Percentiles rank a stretch among this genome's conserved stretches.
phyloP scores from a whole-genome alignment of 2,888 invertebrate genomes.

The Diarsia brunnea region DNA sequence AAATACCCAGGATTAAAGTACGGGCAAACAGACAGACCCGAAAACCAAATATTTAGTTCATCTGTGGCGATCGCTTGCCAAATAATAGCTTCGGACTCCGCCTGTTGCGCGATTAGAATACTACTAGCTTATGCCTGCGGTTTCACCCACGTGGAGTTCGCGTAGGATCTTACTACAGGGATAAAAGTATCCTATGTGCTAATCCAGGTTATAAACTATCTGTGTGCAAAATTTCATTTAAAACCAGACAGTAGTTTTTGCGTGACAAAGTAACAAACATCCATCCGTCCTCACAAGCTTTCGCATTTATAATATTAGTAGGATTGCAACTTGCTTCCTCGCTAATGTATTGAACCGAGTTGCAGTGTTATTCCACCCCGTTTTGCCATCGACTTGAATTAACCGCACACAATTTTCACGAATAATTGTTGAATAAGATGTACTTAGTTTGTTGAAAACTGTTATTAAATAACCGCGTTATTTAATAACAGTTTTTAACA shows the following conservation, averaged over 20 bases:
- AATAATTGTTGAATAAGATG: conserved; percentile 39
- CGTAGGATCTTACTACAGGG: too few species aligned
- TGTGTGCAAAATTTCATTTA: too few species aligned
- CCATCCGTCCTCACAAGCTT: too few species aligned
- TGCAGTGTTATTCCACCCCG: conserved; percentile 46
- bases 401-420: conserved; percentile 41
- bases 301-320: too few species aligned
- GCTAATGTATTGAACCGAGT: conserved; percentile 51
- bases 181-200: too few species aligned
- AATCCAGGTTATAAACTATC: too few species aligned
- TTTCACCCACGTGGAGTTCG: too few species aligned
- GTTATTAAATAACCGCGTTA: conserved; percentile 40
- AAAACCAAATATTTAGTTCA: conserved; percentile 55
- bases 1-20: conserved; percentile 46
- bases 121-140: conserved; percentile 16
- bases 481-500: too few species aligned
- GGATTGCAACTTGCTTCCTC: conserved; percentile 47
- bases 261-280: too few species aligned
- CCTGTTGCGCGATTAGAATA: conserved; percentile 58
- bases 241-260: too few species aligned
- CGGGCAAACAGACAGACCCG: conserved; percentile 25
- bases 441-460: conserved; percentile 38
- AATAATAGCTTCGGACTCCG: conserved; percentile 46
- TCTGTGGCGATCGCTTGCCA: conserved; percentile 56
- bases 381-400: conserved; percentile 27